Conservation (phyloP, 1,140 invertebrate species). For the Lineus longissimus region DNA sequence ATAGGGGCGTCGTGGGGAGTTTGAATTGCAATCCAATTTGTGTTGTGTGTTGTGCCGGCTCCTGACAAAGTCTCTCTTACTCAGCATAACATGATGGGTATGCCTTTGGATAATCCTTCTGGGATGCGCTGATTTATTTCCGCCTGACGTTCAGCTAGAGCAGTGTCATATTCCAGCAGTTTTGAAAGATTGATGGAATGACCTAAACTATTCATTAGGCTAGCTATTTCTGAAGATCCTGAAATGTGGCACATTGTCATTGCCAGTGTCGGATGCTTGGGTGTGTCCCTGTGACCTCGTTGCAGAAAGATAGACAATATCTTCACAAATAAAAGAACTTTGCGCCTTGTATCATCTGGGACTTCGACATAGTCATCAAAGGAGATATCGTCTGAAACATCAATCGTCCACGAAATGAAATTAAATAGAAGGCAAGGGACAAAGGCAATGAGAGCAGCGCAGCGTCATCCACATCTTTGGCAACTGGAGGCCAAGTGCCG, state of each 20-base stretch:
- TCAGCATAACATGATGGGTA: neutral
- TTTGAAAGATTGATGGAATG: neutral
- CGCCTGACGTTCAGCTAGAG: neutral
- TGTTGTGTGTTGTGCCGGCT: neutral
- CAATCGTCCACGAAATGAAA: too few relatives aligned
- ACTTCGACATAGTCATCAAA: too few relatives aligned
- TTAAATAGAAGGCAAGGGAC: too few relatives aligned
- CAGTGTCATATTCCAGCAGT: neutral
- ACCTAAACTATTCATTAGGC: neutral
- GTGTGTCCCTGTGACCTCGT: neutral
- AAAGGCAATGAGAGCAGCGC: too few relatives aligned
- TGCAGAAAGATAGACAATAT: too few relatives aligned
- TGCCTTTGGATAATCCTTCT: neutral
- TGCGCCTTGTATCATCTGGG: too few relatives aligned
- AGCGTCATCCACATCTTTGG: too few relatives aligned
- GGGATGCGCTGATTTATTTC: neutral
- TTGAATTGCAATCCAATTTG: slow-evolving; percentile 3
- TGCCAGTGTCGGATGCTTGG: neutral
- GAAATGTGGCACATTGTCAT: neutral
- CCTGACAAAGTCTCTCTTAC: neutral
- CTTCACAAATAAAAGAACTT: too few relatives aligned
- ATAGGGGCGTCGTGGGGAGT: neutral
- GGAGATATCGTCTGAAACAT: too few relatives aligned
- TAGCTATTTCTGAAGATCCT: neutral
- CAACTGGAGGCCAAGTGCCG: too few relatives aligned